Base-by-base conservation (phyloP, 2,113 vertebrate genomes). In the Taxidea taxus region DNA sequence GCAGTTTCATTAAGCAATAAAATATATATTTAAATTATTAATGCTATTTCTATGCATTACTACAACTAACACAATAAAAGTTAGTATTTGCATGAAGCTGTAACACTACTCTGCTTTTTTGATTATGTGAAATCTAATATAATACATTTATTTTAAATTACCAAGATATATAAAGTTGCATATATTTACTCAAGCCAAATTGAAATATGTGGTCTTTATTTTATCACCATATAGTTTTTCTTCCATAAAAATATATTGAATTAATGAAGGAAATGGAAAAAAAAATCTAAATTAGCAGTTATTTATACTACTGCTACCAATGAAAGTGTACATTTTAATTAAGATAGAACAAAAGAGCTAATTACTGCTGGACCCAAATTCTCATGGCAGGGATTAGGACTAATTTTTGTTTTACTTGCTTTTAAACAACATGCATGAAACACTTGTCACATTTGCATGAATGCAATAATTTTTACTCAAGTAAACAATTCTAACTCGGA, bases 251-350 rank as follows among this genome's bases (percentile, higher is more conserved):
- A 95, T 56, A 77, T 47, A 13, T 13, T 84, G 86, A 77, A 78
- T 95, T 87, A 93, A 89, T 74, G 37, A 66, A 78, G 60, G 62
- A 94, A 90, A 70, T 74, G 20, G 7, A 84, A 54, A 80, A 93
- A 4, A 93, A 97, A 82, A 12, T 4, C 16, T 83, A 77, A 70
- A 97, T 90, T 87, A 78, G 34, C 14, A 62, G 29, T 51, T 4
- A 16, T 94, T 95, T 66, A 42, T n/a, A 37, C 4, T 49, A 72
- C 34, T 62, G 23, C 66, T 82, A 68, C 58, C 85, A 91, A 92
- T 37, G 37, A 56, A 96, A 91, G 7, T 66, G 14, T 77, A 70
- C 70, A 84, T 91, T 97, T 91, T 97, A 96, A 96, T 96, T 95
- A 96, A 93, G n/a, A 68, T 34, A 91, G 47, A 95, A 89, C 54